Base-by-base conservation (phyloP, 2,888 invertebrate species). In the Drosophila greeni region DNA sequence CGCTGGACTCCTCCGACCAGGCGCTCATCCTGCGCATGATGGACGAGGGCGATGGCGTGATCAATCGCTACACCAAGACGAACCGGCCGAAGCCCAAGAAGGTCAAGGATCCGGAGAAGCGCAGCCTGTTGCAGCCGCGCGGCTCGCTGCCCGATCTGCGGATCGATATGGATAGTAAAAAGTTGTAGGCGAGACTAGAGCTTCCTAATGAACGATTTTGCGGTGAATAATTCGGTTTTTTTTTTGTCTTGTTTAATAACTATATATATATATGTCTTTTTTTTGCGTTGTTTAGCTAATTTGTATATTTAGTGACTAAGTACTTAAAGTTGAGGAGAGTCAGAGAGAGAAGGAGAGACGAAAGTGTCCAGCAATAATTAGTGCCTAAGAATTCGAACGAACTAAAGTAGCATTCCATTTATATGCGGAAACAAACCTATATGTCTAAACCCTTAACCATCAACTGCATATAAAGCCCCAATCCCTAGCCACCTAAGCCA, bases 1-100 rank as follows among this genome's bases (percentile, higher is more conserved):
- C 97, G 2, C 92, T 97, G 48, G 95, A 97, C 89, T 95, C 97
- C 40, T 96, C 96, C 8, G 97, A 98, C 91, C 97, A 97, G 88
- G 94, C 93, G 3, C 91, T 94, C 74, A 96, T 97, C 71, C 90
- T 97, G 16, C 92, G 95, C 48, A 97, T 98, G 96, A 98, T 98
- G 98, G 98, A 98, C 86, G 95, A 96, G 72, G 92, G 93, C 6
- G 95, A 97, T 82, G 97, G 97, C 0, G 96, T 97, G 7, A 90
- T 92, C 14, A 95, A 97, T 88, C 91, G 92, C 69, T 89, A 90
- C 83, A 90, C 90, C 51, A 92, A 92, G 87, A 91, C 91, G 72
- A 92, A 92, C 85, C 91, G 92, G 43, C 87, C 90, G 6, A 91
- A 91, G 66, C 86, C 89, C 31, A 92, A 91, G 86, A 92, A 92